Base-by-base conservation (phyloP, 2,888 invertebrate genomes). In the Hypomecis punctinalis region DNA sequence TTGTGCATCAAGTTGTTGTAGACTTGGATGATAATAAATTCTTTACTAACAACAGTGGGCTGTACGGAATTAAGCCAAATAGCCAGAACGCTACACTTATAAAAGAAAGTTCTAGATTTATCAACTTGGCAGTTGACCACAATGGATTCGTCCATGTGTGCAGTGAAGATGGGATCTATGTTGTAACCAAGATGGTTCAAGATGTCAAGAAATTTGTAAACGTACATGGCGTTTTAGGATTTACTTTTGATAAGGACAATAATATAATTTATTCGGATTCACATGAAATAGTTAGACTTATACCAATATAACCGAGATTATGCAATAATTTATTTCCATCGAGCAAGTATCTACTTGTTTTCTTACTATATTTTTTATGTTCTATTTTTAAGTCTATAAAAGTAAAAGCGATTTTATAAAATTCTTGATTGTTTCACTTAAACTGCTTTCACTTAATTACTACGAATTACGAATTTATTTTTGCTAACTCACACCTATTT, bases 181-280 rank as follows among this genome's bases (percentile, higher is more conserved):
- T 87, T 0, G 73, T 91, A 2, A 84, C 79, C 42, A 85, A 81
- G 69, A 73, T 85, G 9, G 68, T 85, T 0, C 78, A 77, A 53
- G 88, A 86, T 69, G 83, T 90, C 2, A 88, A 83, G 56, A 83
- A 76, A 57, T 66, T 90, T 0, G 71, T 87, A 0, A 82, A 74
- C 35, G 63, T 89, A 0, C 83, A 83, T 42, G 89, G 90, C 3
- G 85, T 89, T 0, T 61, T 90, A 7, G 89, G 88, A 1, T 71
- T 91, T 49, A 75, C 89, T 0, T 91, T 91, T 63, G 91, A 91
- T 69, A 83, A 68, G 11, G 61, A 74, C 5, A 90, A 91, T 61
- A 78, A 88, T 69, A 71, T 91, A 0, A 88, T 91, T 40, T 91
- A 91, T 78, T 87, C 91, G 0, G 84, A 89, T 74, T 89, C 89